These are phyloP conservation scores for Drosophila miranda DNA, from an alignment of 1,140 invertebrate genomes.

Conservation along the genomic window DNA sequence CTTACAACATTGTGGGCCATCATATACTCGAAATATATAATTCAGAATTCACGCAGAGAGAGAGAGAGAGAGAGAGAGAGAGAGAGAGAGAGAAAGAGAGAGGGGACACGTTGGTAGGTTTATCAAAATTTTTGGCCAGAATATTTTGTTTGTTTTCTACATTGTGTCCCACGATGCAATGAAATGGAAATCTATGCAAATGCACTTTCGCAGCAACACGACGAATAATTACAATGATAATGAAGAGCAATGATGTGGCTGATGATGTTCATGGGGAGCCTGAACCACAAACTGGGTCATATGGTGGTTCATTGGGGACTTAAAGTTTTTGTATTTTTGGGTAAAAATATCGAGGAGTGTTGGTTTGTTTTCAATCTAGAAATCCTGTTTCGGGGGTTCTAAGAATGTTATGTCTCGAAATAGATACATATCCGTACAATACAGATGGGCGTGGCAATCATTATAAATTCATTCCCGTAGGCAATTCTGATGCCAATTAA, in stretches of 20 bases:
- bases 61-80: neutral
- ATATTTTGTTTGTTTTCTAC: slow-evolving; percentile 53
- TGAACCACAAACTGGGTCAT: slow-evolving; percentile 15
- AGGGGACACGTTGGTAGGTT: neutral
- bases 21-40: slow-evolving; percentile 66
- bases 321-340: no score
- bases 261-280: slow-evolving; percentile 2
- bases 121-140: slow-evolving; percentile 29
- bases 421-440: no score
- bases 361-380: no score
- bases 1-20: slow-evolving; percentile 15
- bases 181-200: slow-evolving; percentile 65
- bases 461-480: no score
- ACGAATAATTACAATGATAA: slow-evolving; percentile 53
- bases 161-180: slow-evolving; percentile 34
- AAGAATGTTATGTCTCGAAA: no score
- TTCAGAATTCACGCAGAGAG: slow-evolving; percentile 63
- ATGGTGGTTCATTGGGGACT: neutral
- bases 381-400: no score
- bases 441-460: no score
- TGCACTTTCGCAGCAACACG: slow-evolving; percentile 33
- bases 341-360: no score
- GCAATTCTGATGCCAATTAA: no score
- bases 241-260: slow-evolving; percentile 33
- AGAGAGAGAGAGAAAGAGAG: neutral